phyloP scores from a whole-genome alignment of 2,888 invertebrate genomes.

The Eubasilissa splendida region DNA sequence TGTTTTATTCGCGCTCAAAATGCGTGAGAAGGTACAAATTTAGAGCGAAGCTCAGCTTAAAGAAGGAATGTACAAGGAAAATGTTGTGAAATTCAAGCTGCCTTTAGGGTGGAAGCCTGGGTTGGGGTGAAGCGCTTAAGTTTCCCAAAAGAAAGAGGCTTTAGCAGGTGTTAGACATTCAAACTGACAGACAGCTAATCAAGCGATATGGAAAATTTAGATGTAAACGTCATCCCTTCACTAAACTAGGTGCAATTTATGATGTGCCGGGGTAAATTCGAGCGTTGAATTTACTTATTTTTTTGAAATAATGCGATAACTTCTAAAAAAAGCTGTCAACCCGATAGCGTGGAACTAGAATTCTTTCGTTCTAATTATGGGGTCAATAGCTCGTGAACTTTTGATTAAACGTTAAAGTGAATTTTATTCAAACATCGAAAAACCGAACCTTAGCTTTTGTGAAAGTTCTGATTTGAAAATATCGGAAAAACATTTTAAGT shows the following conservation, averaged over 20 bases:
- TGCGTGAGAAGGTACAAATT: slow-evolving; percentile 7
- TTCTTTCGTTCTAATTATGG: no score
- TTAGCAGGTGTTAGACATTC: slow-evolving; percentile 36
- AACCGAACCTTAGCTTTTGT: background rate
- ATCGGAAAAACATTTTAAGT: background rate
- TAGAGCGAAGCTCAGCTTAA: slow-evolving; percentile 14
- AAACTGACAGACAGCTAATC: slow-evolving; percentile 41
- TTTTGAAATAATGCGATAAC: no score
- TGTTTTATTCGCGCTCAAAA: background rate
- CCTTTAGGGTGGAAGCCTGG: background rate
- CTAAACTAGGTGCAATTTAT: slow-evolving; percentile 35
- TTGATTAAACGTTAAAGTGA: background rate
- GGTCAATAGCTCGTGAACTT: no score
- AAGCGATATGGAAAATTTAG: slow-evolving; percentile 38
- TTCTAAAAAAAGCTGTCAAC: no score
- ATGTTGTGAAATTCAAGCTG: slow-evolving; percentile 26
- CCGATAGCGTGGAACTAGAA: no score
- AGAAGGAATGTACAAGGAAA: slow-evolving; percentile 20
- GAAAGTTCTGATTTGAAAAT: background rate
- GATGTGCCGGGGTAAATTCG: background rate
- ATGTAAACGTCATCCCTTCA: slow-evolving; percentile 33
- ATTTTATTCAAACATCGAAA: background rate
- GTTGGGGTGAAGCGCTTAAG: slow-evolving; percentile 7
- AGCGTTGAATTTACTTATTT: no score
- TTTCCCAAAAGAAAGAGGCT: background rate